A percentile compares a stretch with the other conserved stretches of the same genome.
Evolutionary conservation across 2,797 vertebrate genomes (phyloP).

Genomic region (Helicolenus hilgendorfi): DNA sequence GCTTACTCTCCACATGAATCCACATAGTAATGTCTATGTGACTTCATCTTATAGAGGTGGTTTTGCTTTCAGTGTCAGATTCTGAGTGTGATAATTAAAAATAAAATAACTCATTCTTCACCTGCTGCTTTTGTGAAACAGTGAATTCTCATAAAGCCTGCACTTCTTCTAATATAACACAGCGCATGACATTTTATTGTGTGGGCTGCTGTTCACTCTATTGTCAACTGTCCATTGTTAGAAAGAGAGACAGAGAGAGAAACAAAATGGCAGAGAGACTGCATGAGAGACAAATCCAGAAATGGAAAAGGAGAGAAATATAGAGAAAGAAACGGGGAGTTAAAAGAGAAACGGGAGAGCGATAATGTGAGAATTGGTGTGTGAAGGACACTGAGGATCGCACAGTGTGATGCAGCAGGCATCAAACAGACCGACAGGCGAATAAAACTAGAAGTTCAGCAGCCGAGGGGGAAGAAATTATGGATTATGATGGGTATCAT

Average conservation of each 20-base stretch:
- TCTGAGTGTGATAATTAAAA: not conserved
- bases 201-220: constrained; percentile 28
- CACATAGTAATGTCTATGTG: not conserved
- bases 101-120: not conserved
- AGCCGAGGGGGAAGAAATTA: constrained; percentile 61
- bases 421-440: constrained; percentile 53
- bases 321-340: constrained; percentile 1
- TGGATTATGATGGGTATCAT: constrained; percentile 70
- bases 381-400: constrained; percentile 71
- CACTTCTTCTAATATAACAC: constrained; percentile 23
- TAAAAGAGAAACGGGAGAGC: constrained; percentile 15
- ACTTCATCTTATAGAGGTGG: not conserved
- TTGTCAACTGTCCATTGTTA: constrained; percentile 54
- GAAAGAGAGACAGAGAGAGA: constrained; percentile 25
- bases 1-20: not conserved
- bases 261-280: constrained; percentile 52
- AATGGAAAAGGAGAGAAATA: constrained; percentile 15
- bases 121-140: constrained; percentile 41
- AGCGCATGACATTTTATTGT: constrained; percentile 12
- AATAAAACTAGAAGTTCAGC: constrained; percentile 56
- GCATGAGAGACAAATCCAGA: constrained; percentile 20
- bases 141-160: constrained; percentile 11
- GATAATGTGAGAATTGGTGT: constrained; percentile 66
- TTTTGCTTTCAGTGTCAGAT: constrained; percentile 30
- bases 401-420: constrained; percentile 53